phyloP scores from a whole-genome alignment of 2,113 vertebrate genomes.

The Lepus europaeus region DNA sequence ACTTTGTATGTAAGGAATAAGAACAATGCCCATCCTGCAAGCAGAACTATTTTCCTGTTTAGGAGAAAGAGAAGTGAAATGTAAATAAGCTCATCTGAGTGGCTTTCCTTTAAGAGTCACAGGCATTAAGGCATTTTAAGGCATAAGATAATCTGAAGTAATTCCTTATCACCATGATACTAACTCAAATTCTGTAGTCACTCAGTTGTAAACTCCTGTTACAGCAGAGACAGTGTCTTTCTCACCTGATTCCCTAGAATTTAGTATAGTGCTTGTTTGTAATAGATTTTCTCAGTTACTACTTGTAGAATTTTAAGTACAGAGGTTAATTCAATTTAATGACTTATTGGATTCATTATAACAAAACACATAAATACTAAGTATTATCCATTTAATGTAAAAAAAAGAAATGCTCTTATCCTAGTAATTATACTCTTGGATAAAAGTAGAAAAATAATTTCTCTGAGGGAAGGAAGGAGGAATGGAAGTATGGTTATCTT shows the following conservation, averaged over 20 bases:
- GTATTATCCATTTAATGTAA: slow-evolving; percentile 49
- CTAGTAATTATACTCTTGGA: slow-evolving; percentile 34
- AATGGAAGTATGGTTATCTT: no score
- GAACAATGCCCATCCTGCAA: slow-evolving; percentile 98
- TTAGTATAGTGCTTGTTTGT: background rate
- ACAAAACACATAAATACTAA: slow-evolving; percentile 57
- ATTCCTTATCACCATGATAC: background rate
- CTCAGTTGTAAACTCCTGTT: background rate
- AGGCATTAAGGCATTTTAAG: background rate
- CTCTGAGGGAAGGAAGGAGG: background rate
- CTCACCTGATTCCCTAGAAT: slow-evolving; percentile 51
- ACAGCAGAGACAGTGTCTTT: background rate
- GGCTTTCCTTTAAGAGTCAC: slow-evolving; percentile 52
- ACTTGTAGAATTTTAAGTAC: slow-evolving; percentile 54
- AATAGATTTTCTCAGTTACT: slow-evolving; percentile 43
- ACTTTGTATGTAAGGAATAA: slow-evolving; percentile 98
- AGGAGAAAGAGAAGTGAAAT: slow-evolving; percentile 76
- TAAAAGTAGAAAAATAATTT: slow-evolving; percentile 46
- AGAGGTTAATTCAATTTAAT: slow-evolving; percentile 41
- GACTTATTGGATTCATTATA: background rate
- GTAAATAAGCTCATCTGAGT: slow-evolving; percentile 52
- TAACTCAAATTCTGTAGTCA: slow-evolving; percentile 40
- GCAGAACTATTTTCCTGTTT: slow-evolving; percentile 95
- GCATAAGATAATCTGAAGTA: slow-evolving; percentile 28
- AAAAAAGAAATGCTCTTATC: slow-evolving; percentile 43